Base-by-base conservation (phyloP, 2,113 vertebrate genomes). In the Sardina pilchardus region DNA sequence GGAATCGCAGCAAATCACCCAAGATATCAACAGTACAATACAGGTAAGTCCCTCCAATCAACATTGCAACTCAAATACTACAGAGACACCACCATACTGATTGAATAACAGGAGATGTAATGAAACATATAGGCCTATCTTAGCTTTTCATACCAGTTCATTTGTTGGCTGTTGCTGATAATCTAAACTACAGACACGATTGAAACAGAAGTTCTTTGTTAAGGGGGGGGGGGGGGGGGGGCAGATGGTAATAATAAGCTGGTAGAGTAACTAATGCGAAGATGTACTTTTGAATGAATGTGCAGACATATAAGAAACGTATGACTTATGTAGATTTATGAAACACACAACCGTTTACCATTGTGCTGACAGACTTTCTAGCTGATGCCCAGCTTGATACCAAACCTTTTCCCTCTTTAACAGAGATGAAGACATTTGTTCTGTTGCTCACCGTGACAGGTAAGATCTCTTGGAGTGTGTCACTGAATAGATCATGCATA, bases 361-460 rank as follows among this genome's bases (percentile, higher is more conserved):
- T 36, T 0, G 10, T 78, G 14, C 36, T 34, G 30, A 78, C 10
- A 78, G 71, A 78, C n/a, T 71, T 17, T 14, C 3, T 36, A 16
- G 34, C 16, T 36, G 30, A 12, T 16, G 17, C 12, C 6, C n/a
- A 30, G n/a, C n/a, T 67, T 67, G 63, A 67, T 50, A 43, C 21
- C 7, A 53, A 56, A 19, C 39, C 14, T 24, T 43, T 14, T 44
- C 34, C 3, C 43, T 84, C 85, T 21, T 78, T 53, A 19, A 67
- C 19, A 91, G 71, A 83, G 71, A 94, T 95, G 92, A 92, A 90
- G 88, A 87, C 34, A 0, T 81, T 90, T 34, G 24, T 93, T 7
- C 84, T 95, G 44, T 84, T 82, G 26, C 16, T 94, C 39, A 87
- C 78, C 47, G 30, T 94, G 0, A 26, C 92, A 92, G 92, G 94